Evolutionary conservation across 2,113 vertebrate species (phyloP).

Genomic region (Pelvicachromis taeniatus): DNA sequence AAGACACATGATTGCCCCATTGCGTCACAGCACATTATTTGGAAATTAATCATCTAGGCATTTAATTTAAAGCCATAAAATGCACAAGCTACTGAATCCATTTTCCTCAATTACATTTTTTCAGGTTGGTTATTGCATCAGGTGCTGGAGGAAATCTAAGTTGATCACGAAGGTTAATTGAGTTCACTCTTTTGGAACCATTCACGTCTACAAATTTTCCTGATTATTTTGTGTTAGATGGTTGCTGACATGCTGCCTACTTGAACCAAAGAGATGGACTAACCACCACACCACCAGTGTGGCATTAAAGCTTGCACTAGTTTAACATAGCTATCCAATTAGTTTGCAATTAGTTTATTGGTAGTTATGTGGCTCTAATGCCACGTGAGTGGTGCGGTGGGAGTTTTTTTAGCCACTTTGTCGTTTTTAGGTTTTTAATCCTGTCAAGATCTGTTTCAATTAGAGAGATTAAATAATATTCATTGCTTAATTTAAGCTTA

Average conservation of each 20-base stretch:
- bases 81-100: neutral
- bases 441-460: neutral
- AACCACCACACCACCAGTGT: neutral
- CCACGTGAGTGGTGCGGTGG: neutral
- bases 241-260: neutral
- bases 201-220: neutral
- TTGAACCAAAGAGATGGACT: neutral
- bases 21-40: neutral
- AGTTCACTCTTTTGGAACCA: neutral
- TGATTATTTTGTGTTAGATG: neutral
- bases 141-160: neutral
- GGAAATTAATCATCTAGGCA: neutral
- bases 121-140: neutral
- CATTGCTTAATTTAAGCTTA: neutral
- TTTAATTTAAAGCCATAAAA: neutral
- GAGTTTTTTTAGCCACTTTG: accelerated
- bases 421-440: neutral
- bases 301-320: neutral
- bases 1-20: neutral
- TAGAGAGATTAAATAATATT: neutral
- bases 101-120: neutral
- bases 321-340: neutral
- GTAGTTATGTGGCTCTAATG: neutral
- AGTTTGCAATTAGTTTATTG: neutral
- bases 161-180: neutral